A percentile compares a stretch with the other conserved stretches of the same genome.
Evolutionary conservation across 2,888 invertebrate genomes (phyloP).

Genomic region (Protodeltote pygarga): DNA sequence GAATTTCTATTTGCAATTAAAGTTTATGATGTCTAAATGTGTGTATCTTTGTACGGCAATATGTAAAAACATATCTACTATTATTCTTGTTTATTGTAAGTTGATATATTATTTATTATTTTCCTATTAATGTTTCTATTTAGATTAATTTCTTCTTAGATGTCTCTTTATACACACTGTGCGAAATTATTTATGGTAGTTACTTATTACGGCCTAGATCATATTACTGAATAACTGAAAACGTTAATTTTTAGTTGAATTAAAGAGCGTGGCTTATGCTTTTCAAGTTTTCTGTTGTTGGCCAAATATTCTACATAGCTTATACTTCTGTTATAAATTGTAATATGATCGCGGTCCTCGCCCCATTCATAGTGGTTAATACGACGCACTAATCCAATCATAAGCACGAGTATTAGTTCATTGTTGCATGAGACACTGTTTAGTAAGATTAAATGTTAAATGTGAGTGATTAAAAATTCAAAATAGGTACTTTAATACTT

Average conservation of each 20-base stretch:
- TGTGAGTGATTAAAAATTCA: too few relatives aligned
- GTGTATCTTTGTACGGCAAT: background rate
- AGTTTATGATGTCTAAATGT: background rate
- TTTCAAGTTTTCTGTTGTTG: too few relatives aligned
- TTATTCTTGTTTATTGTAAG: too few relatives aligned
- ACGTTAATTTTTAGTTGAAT: too few relatives aligned
- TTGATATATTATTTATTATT: too few relatives aligned
- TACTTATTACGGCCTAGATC: constrained; percentile 4
- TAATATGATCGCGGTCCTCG: constrained; percentile 17
- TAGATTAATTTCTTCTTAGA: constrained; percentile 3
- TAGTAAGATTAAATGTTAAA: constrained; percentile 6
- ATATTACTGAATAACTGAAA: too few relatives aligned
- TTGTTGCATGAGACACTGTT: constrained; percentile 21
- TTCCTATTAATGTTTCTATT: constrained; percentile 3
- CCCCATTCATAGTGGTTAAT: constrained; percentile 36
- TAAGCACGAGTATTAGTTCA: constrained; percentile 36
- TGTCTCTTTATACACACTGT: constrained; percentile 3
- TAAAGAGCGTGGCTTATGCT: too few relatives aligned
- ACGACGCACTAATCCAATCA: constrained; percentile 39
- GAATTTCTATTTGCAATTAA: background rate
- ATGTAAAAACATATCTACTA: too few relatives aligned
- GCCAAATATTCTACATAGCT: too few relatives aligned
- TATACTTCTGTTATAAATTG: constrained; percentile 1
- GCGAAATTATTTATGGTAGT: constrained; percentile 7
- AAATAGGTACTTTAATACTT: too few relatives aligned